Conservation (phyloP, 2,113 vertebrate species). For the Hoplias malabaricus region DNA sequence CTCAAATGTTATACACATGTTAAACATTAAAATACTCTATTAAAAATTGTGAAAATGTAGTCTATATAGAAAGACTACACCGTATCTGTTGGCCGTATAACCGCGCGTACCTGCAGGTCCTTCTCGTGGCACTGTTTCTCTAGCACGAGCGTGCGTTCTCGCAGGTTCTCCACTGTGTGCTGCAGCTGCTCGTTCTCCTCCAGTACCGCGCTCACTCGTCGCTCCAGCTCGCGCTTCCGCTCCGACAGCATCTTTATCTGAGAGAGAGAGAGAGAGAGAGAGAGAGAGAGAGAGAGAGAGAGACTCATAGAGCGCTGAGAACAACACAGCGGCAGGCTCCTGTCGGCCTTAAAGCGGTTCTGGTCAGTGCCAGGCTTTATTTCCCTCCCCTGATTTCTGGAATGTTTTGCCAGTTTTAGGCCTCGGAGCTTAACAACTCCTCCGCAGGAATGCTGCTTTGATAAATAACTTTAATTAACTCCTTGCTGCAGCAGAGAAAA, state of each 20-base stretch:
- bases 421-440: constrained; percentile 57
- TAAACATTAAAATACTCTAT: no score
- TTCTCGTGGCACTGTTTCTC: constrained; percentile 90
- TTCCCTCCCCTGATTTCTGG: constrained; percentile 58
- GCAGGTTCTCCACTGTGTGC: constrained; percentile 85
- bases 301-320: neutral
- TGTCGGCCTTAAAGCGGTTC: neutral
- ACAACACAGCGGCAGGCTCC: neutral
- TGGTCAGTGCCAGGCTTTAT: neutral
- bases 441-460: constrained; percentile 65
- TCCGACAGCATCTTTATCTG: constrained; percentile 97
- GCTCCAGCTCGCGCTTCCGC: constrained; percentile 89
- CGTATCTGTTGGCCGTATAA: no score
- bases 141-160: constrained; percentile 86
- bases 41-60: no score
- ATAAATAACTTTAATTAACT: constrained; percentile 43
- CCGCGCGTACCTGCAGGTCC: constrained; percentile 84
- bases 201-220: constrained; percentile 81
- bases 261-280: constrained; percentile 34
- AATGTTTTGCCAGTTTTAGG: constrained; percentile 63
- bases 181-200: constrained; percentile 93
- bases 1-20: no score
- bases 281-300: no score
- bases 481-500: neutral
- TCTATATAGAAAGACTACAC: no score